Percentiles rank a stretch among this genome's conserved stretches.
phyloP scores from a whole-genome alignment of 2,113 vertebrate species.

The Shinisaurus crocodilurus region DNA sequence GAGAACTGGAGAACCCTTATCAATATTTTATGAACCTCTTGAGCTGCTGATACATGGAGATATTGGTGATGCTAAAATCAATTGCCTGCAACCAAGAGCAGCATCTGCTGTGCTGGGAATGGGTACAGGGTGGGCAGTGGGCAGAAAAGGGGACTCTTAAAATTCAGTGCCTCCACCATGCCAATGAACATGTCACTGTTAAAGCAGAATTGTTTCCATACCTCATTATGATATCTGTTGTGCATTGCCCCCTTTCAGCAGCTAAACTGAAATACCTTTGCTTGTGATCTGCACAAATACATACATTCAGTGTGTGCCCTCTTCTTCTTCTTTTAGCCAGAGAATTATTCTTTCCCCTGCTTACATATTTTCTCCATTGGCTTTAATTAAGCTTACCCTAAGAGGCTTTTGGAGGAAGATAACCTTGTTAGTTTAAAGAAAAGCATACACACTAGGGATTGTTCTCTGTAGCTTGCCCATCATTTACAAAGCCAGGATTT shows the following conservation, averaged over 20 bases:
- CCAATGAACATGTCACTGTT: not conserved
- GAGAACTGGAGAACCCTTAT: conserved; percentile 49
- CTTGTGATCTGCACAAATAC: not conserved
- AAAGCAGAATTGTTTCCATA: not conserved
- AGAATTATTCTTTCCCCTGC: conserved; percentile 29
- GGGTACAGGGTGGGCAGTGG: not conserved
- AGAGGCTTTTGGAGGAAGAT: conserved; percentile 59
- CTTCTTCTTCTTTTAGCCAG: conserved; percentile 18
- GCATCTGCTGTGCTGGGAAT: conserved; percentile 35
- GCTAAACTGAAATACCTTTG: not conserved
- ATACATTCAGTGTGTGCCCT: not conserved
- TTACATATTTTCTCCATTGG: conserved; percentile 51
- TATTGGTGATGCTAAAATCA: conserved; percentile 54
- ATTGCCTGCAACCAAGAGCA: conserved; percentile 5
- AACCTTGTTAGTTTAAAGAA: conserved; percentile 66
- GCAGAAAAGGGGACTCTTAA: not conserved
- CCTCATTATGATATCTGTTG: not conserved
- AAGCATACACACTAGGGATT: conserved; percentile 44
- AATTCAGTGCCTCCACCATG: not conserved
- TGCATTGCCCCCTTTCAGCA: not conserved
- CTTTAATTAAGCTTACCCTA: conserved; percentile 68
- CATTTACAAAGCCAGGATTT: conserved; percentile 64
- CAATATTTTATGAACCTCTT: conserved; percentile 70
- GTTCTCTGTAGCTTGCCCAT: conserved; percentile 56
- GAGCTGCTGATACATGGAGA: conserved; percentile 66